Conservation (phyloP, 64 coral and sea anemone genomes). For the Platygyra sinensis region DNA sequence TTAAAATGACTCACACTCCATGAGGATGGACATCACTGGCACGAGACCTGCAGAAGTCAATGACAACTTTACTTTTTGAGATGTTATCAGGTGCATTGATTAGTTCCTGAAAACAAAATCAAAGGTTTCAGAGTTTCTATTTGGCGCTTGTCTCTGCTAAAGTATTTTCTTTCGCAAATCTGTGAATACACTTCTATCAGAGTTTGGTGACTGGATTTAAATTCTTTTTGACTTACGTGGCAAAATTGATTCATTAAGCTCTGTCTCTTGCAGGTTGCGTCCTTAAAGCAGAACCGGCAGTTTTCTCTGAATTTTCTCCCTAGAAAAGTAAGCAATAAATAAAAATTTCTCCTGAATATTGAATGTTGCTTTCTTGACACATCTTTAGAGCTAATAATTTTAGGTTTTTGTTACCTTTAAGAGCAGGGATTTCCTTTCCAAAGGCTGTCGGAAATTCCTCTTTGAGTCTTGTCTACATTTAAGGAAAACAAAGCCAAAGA, state of each 20-base stretch:
- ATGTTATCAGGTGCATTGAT: slow-evolving; percentile 35
- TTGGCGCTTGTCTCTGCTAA: too few species aligned
- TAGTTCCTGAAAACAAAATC: background rate
- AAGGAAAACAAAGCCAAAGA: background rate
- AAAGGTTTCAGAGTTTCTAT: background rate
- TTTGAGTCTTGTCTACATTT: slow-evolving; percentile 14
- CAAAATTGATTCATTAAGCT: slow-evolving; percentile 16
- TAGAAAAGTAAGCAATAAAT: background rate
- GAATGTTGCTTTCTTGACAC: background rate
- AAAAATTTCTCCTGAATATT: background rate
- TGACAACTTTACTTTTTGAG: background rate
- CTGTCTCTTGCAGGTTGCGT: slow-evolving; percentile 31
- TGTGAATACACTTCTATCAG: too few species aligned
- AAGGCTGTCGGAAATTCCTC: slow-evolving; percentile 7
- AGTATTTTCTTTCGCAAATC: too few species aligned
- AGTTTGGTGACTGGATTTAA: too few species aligned
- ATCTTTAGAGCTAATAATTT: too few species aligned
- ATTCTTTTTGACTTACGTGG: background rate
- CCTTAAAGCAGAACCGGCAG: slow-evolving; percentile 28
- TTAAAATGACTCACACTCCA: slow-evolving; percentile 9
- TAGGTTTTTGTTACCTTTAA: slow-evolving; percentile 2
- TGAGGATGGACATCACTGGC: slow-evolving; percentile 19
- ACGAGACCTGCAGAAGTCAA: slow-evolving; percentile 22
- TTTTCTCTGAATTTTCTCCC: slow-evolving; percentile 38
- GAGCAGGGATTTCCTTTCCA: slow-evolving; percentile 29